Conservation (phyloP, 2,797 vertebrate genomes). For the Margarornis squamiger region DNA sequence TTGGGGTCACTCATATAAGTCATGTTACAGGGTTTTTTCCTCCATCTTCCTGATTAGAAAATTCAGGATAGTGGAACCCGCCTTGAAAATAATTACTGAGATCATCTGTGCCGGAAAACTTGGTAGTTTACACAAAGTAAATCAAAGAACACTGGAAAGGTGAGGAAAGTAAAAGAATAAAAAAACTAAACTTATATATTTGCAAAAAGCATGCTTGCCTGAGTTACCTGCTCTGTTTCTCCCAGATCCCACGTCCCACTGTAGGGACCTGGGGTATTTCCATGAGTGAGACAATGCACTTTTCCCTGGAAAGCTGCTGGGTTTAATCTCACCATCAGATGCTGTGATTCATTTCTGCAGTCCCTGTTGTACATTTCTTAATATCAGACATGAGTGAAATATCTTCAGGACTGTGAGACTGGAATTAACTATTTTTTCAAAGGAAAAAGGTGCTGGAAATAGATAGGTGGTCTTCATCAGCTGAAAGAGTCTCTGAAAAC, state of each 20-base stretch:
- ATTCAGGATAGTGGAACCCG: not conserved
- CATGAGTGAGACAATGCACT: not conserved
- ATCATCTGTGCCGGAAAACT: not conserved
- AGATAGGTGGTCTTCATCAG: not conserved
- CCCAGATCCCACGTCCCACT: not conserved
- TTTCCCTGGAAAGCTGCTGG: conserved; percentile 32
- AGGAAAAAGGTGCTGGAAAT: not conserved
- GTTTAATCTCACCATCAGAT: conserved; percentile 42
- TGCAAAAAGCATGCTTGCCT: not conserved
- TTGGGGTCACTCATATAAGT: not conserved
- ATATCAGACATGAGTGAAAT: conserved; percentile 51
- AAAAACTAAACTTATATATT: not conserved
- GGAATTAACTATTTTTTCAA: conserved; percentile 34
- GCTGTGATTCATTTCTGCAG: conserved; percentile 28
- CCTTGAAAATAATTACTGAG: not conserved
- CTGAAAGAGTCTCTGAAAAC: not conserved
- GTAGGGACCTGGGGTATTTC: not conserved
- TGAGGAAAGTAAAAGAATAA: not conserved
- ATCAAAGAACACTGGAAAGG: not conserved
- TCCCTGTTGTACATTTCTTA: conserved; percentile 33
- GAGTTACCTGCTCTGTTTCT: not conserved
- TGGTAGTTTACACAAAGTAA: not conserved
- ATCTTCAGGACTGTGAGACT: conserved; percentile 22
- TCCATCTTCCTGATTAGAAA: not conserved
- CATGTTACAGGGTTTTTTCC: not conserved